Conservation (phyloP, 1,140 invertebrate species). For the Leptinotarsa defecta region DNA sequence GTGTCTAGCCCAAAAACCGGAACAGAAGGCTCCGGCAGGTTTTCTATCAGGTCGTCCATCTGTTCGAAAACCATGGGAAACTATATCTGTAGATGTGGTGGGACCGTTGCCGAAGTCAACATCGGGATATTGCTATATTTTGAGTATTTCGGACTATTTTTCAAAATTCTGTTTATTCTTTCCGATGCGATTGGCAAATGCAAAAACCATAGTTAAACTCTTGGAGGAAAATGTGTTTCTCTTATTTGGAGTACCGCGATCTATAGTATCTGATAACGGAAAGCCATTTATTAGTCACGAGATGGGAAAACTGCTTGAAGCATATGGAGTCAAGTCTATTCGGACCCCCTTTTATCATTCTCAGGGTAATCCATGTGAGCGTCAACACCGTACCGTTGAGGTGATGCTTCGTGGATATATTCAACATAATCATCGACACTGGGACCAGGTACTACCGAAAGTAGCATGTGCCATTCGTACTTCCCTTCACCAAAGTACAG, state of each 20-base stretch:
- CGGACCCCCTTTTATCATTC: slow-evolving; percentile 25
- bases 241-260: slow-evolving; percentile 10
- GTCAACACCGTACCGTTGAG: not conserved
- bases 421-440: slow-evolving; percentile 16
- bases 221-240: slow-evolving; percentile 20
- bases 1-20: not conserved
- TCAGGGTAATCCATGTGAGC: not conserved
- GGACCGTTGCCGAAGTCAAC: slow-evolving; percentile 17
- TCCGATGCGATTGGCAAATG: not conserved
- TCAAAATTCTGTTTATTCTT: not conserved
- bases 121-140: slow-evolving; percentile 7
- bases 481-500: slow-evolving; percentile 3
- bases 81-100: slow-evolving; percentile 22
- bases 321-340: slow-evolving; percentile 2
- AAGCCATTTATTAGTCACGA: not conserved
- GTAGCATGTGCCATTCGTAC: slow-evolving; percentile 24
- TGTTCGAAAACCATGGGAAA: slow-evolving; percentile 6
- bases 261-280: not conserved
- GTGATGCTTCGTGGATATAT: slow-evolving; percentile 15
- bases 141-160: slow-evolving; percentile 21
- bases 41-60: slow-evolving; percentile 15
- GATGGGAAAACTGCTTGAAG: not conserved
- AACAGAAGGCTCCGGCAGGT: slow-evolving; percentile 18
- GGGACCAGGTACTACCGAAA: slow-evolving; percentile 23
- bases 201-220: slow-evolving; percentile 1